phyloP scores from a whole-genome alignment of 2,888 invertebrate species.

The Perizoma flavofasciatum region DNA sequence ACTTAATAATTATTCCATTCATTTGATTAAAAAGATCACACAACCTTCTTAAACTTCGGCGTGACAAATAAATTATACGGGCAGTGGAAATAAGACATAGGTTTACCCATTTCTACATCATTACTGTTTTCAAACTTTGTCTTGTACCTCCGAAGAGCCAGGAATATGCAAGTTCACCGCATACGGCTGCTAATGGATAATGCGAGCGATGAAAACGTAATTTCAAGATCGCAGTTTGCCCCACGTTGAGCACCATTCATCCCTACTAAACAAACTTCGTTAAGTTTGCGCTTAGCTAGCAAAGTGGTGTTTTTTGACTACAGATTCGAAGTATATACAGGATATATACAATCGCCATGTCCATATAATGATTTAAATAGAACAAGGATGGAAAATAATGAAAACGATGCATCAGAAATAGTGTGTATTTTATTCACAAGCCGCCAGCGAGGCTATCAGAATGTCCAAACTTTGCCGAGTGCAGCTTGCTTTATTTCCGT shows the following conservation, averaged over 20 bases:
- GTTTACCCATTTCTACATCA: constrained; percentile 23
- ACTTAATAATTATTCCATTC: neutral
- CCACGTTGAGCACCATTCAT: constrained; percentile 54
- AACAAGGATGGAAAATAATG: constrained; percentile 43
- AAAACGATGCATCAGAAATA: constrained; percentile 60
- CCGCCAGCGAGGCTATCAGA: constrained; percentile 73
- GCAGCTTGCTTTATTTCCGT: constrained; percentile 80
- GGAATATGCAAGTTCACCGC: constrained; percentile 44
- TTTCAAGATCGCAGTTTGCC: constrained; percentile 48
- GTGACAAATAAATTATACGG: constrained; percentile 12
- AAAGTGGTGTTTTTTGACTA: constrained; percentile 20
- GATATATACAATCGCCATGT: constrained; percentile 2
- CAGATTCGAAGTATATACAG: neutral
- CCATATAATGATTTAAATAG: constrained; percentile 48
- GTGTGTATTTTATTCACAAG: constrained; percentile 75
- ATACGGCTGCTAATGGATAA: constrained; percentile 51
- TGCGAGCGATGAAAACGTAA: constrained; percentile 50
- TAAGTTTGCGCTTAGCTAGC: constrained; percentile 40
- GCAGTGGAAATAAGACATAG: constrained; percentile 2
- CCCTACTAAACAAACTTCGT: constrained; percentile 43
- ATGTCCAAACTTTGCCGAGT: constrained; percentile 78
- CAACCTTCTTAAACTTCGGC: neutral
- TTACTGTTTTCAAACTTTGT: constrained; percentile 33
- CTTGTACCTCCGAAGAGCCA: constrained; percentile 19
- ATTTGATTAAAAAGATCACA: neutral